Base-by-base conservation (phyloP, 2,888 invertebrate genomes). In the Netelia melanura region DNA sequence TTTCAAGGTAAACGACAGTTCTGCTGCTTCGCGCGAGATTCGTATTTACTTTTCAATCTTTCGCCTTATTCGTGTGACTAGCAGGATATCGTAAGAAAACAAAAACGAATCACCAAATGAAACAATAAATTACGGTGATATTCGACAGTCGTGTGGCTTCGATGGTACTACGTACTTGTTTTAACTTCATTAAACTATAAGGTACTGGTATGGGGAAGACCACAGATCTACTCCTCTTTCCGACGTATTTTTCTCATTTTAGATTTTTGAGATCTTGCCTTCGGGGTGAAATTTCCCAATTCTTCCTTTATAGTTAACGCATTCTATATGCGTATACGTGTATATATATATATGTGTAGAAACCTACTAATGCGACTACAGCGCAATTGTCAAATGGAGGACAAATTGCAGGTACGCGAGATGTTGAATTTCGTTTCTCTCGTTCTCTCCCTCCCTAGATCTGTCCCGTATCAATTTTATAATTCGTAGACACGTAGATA, bases 201-300 rank as follows among this genome's bases (percentile, higher is more conserved):
- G 82, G 84, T 87, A 84, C 84, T 71, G 61, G 54, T 83, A 87
- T 44, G 43, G 67, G 83, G 79, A 88, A 87, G 85, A 87, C 85
- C 81, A 78, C 74, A 86, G 84, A 84, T 83, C 54, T 78, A 87
- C 72, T 81, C 81, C 67, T 67, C 80, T 76, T 71, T 78, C 70
- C 77, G 65, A 85, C 77, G 84, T 79, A 77, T 84, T 80, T 74
- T 65, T 84, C 10, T 58, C 44, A 58, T 71, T 54, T 68, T 43
- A 71, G 38, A 70, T 81, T 70, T 56, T 82, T 77, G 52, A 80
- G 62, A 44, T 61, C 52, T 30, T 77, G 67, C 25, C 64, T 84
- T 77, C 76, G 75, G 61, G 52, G 56, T 84, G 79, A 83, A 79
- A 81, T 82, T 56, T 21, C 67, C 84, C 76, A 82, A 54, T 64